Evolutionary conservation across 2,888 invertebrate genomes (phyloP).

Genomic region (Agonopterix heracliana): DNA sequence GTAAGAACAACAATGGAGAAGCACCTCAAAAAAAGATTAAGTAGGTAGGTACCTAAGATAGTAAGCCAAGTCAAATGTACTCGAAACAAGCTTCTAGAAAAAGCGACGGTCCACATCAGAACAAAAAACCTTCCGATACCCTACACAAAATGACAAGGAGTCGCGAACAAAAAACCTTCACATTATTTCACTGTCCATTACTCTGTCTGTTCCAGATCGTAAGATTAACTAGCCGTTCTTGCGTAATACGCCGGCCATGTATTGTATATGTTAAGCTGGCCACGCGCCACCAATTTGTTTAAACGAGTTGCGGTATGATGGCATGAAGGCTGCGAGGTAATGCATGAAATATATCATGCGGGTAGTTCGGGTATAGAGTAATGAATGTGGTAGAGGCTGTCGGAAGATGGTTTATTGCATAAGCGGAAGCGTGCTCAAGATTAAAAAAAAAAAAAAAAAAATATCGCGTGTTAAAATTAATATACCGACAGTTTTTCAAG

Average conservation of each 20-base stretch:
- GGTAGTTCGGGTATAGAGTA: constrained; percentile 1
- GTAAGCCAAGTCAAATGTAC: no score
- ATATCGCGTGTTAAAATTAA: no score
- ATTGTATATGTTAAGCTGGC: constrained; percentile 7
- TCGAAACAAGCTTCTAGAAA: no score
- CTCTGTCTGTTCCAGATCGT: constrained; percentile 10
- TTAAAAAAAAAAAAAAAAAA: no score
- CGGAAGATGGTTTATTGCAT: not conserved
- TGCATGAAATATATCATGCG: constrained; percentile 20
- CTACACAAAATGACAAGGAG: no score
- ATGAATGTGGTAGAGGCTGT: not conserved
- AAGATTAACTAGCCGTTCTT: constrained; percentile 21
- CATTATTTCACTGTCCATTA: constrained; percentile 27
- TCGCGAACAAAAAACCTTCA: constrained; percentile 1
- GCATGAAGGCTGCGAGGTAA: constrained; percentile 13
- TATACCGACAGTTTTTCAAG: no score
- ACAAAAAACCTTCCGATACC: no score
- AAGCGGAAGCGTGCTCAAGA: no score
- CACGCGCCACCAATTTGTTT: constrained; percentile 26
- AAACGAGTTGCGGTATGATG: constrained; percentile 17
- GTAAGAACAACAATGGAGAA: no score
- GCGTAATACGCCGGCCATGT: constrained; percentile 13
- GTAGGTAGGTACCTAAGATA: no score
- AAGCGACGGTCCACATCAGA: no score
- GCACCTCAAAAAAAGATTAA: no score